phyloP scores from a whole-genome alignment of 2,888 invertebrate species.

The Rhamnusium bicolor region DNA sequence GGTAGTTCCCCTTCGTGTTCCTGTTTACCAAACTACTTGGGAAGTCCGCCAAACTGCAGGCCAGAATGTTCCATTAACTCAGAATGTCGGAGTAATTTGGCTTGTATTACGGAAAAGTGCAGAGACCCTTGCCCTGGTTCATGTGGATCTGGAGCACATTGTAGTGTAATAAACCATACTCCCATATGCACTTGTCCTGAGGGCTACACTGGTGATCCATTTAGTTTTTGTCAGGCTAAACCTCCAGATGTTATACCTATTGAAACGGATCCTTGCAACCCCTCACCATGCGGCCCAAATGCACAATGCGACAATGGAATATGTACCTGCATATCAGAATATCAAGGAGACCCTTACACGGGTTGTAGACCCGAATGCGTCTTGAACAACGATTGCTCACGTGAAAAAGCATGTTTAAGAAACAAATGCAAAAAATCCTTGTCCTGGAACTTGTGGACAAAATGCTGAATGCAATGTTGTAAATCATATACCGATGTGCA shows the following conservation, averaged over 20 bases:
- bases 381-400: slow-evolving; percentile 80
- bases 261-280: slow-evolving; percentile 75
- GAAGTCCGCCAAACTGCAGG: slow-evolving; percentile 82
- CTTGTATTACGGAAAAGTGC: slow-evolving; percentile 84
- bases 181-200: slow-evolving; percentile 80
- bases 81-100: slow-evolving; percentile 81
- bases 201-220: slow-evolving; percentile 75
- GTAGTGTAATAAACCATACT: slow-evolving; percentile 79
- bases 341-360: slow-evolving; percentile 81
- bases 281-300: slow-evolving; percentile 85
- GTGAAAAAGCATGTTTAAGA: slow-evolving; percentile 80
- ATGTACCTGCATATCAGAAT: slow-evolving; percentile 81
- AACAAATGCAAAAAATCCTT: slow-evolving; percentile 84
- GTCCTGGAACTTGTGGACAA: slow-evolving; percentile 80
- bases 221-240: slow-evolving; percentile 70
- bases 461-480: slow-evolving; percentile 83
- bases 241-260: slow-evolving; percentile 59
- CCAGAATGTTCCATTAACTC: slow-evolving; percentile 83
- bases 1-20: slow-evolving; percentile 78
- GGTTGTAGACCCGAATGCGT: slow-evolving; percentile 84
- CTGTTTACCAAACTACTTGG: slow-evolving; percentile 78
- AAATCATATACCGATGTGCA: slow-evolving; percentile 85
- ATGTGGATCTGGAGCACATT: slow-evolving; percentile 78
- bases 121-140: slow-evolving; percentile 83
- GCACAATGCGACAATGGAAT: slow-evolving; percentile 78